Percentiles rank a stretch among this genome's conserved stretches.
Conservation (phyloP, 2,888 invertebrate species). For the Agriopis leucophaearia region DNA sequence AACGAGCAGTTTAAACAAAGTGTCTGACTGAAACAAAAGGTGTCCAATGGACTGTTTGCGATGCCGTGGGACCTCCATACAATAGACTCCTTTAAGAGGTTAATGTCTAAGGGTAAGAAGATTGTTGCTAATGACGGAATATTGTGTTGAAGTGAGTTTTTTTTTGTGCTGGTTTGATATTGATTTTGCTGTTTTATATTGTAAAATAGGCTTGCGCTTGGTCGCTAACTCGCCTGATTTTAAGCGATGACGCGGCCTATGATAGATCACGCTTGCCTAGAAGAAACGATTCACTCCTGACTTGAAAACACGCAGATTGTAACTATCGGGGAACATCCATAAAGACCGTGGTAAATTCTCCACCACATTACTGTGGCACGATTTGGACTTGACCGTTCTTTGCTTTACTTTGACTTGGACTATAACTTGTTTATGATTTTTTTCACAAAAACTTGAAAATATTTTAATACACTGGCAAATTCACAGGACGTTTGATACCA, state of each 20-base stretch:
- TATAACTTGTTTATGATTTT: too few species aligned
- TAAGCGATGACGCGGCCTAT: too few species aligned
- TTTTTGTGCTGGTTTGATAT: neutral
- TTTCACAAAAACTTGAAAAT: neutral
- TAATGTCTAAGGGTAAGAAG: constrained; percentile 10
- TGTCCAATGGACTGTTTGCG: constrained; percentile 72
- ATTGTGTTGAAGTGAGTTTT: neutral
- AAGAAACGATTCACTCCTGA: too few species aligned
- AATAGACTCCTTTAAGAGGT: constrained; percentile 63
- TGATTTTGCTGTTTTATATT: neutral
- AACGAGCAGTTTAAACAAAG: constrained; percentile 76
- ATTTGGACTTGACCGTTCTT: too few species aligned
- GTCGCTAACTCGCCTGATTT: too few species aligned
- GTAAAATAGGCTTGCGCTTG: too few species aligned
- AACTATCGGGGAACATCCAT: too few species aligned
- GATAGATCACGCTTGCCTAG: too few species aligned
- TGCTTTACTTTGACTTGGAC: too few species aligned
- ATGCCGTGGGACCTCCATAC: constrained; percentile 74
- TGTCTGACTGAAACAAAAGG: constrained; percentile 64
- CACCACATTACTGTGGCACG: too few species aligned
- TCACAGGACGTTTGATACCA: neutral
- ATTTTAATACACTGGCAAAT: neutral
- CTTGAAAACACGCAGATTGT: too few species aligned
- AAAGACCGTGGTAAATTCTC: too few species aligned
- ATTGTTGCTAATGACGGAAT: neutral